Percentiles rank a stretch among this genome's conserved stretches.
These are phyloP conservation scores for Latrodectus geometricus DNA, from an alignment of 1,140 invertebrate genomes.

Conservation along the genomic window DNA sequence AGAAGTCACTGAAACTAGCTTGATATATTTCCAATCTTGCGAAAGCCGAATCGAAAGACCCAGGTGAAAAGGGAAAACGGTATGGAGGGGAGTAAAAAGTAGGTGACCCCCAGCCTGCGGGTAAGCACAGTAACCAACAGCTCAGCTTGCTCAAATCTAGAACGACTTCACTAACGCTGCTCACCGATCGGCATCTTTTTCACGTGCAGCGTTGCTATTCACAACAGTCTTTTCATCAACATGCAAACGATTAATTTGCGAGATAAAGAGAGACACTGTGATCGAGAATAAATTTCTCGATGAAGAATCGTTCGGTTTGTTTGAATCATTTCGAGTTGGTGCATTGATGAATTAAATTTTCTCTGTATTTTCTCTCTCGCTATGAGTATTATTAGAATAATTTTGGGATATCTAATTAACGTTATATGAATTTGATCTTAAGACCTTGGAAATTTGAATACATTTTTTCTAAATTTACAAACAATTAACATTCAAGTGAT, in stretches of 20 bases:
- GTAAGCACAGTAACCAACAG: not conserved
- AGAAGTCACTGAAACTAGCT: not conserved
- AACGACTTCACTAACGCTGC: slow-evolving; percentile 12
- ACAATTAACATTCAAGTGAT: too few species aligned
- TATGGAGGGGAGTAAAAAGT: slow-evolving; percentile 3
- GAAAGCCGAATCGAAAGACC: not conserved
- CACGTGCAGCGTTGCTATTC: slow-evolving; percentile 19
- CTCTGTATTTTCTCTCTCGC: too few species aligned
- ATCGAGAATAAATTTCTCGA: not conserved
- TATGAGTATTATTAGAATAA: too few species aligned
- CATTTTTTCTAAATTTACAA: too few species aligned
- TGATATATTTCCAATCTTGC: slow-evolving; percentile 7
- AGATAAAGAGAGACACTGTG: too few species aligned
- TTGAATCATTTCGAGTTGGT: not conserved
- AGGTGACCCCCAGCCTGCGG: slow-evolving; percentile 46
- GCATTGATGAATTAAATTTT: too few species aligned
- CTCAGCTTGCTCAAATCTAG: not conserved
- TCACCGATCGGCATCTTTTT: slow-evolving; percentile 15
- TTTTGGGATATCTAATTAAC: too few species aligned
- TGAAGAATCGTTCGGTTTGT: not conserved
- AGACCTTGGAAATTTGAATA: too few species aligned
- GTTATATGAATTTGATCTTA: too few species aligned
- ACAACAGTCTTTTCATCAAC: slow-evolving; percentile 9
- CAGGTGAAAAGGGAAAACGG: slow-evolving; percentile 5
- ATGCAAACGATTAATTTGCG: not conserved